Evolutionary conservation across 1,140 invertebrate species (phyloP).

Genomic region (Diuraphis noxia): DNA sequence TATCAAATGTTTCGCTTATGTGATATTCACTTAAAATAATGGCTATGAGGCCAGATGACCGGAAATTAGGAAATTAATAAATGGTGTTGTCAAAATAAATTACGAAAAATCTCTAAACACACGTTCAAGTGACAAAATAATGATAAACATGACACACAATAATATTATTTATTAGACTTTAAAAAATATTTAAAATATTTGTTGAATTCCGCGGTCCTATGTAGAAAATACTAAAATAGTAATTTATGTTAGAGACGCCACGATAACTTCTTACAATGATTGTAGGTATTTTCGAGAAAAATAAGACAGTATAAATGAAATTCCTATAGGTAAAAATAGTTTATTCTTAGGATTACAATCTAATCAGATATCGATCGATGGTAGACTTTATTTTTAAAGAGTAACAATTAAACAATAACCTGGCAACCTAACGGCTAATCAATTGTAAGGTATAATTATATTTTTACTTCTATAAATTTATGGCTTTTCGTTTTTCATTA

Average conservation of each 20-base stretch:
- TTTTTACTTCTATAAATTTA: too few relatives aligned
- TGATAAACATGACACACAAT: neutral
- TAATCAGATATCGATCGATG: neutral
- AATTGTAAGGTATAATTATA: neutral
- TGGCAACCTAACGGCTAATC: neutral
- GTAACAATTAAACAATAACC: neutral
- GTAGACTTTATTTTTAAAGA: neutral
- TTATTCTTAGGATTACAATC: neutral
- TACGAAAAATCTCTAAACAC: neutral
- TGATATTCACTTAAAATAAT: neutral
- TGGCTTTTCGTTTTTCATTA: too few relatives aligned
- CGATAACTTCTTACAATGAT: too few relatives aligned
- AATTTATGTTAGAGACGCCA: neutral
- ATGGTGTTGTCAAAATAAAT: too few relatives aligned
- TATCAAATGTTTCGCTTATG: neutral
- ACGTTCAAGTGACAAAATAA: neutral
- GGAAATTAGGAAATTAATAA: neutral
- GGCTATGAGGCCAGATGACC: neutral
- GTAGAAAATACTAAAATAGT: neutral
- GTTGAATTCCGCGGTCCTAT: neutral
- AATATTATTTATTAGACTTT: neutral
- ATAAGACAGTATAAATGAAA: neutral
- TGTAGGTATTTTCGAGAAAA: neutral
- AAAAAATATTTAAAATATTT: neutral
- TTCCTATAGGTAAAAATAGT: neutral